phyloP scores from a whole-genome alignment of 2,888 invertebrate genomes.

The Rhagonycha lutea region DNA sequence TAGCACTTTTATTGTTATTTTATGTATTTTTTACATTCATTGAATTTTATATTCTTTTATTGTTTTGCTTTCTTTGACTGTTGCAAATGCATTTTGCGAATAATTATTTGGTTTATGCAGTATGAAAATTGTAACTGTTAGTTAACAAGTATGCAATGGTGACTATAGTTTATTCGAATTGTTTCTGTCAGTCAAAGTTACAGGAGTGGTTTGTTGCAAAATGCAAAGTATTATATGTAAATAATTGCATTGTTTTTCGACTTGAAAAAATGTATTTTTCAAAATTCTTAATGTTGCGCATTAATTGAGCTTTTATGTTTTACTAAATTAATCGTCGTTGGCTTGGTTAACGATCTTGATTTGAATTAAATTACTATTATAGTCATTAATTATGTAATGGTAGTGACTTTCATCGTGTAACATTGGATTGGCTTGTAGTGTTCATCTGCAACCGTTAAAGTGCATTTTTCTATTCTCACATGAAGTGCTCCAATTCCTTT shows the following conservation, averaged over 20 bases:
- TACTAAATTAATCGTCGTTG: neutral
- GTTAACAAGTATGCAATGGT: slow-evolving; percentile 11
- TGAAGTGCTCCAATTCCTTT: slow-evolving; percentile 23
- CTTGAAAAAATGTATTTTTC: slow-evolving; percentile 2
- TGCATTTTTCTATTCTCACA: slow-evolving; percentile 22
- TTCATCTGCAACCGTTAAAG: neutral
- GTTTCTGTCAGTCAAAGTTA: slow-evolving; percentile 36
- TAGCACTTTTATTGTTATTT: neutral
- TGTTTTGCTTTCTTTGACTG: neutral
- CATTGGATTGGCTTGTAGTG: neutral
- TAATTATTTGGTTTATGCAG: neutral
- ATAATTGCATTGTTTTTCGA: slow-evolving; percentile 15
- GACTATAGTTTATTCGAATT: slow-evolving; percentile 38
- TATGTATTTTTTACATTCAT: neutral
- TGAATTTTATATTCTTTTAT: neutral
- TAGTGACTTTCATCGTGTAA: neutral
- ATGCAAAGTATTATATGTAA: slow-evolving; percentile 15
- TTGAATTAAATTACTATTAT: neutral
- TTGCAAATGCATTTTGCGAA: neutral
- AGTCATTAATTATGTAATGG: neutral
- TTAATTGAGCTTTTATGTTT: slow-evolving; percentile 15
- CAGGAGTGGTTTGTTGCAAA: slow-evolving; percentile 23
- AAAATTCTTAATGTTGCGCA: slow-evolving; percentile 2
- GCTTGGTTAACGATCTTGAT: neutral
- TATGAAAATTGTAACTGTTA: neutral